Conservation (phyloP, 1,140 invertebrate species). For the Lepidurus couesii region DNA sequence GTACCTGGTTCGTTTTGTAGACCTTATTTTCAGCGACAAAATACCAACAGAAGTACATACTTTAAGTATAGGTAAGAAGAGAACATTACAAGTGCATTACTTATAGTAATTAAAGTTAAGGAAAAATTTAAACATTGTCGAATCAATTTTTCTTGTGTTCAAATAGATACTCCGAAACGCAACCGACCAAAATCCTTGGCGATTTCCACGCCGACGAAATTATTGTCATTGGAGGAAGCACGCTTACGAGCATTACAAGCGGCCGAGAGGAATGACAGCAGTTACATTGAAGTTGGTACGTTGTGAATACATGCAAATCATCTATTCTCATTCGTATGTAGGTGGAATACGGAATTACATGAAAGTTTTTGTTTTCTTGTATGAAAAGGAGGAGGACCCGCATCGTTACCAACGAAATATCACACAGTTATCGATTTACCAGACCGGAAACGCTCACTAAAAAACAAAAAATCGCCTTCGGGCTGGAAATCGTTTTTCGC, state of each 20-base stretch:
- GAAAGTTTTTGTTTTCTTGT: slow-evolving; percentile 24
- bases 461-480: slow-evolving; percentile 65
- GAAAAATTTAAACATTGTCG: too few species aligned
- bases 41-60: slow-evolving; percentile 15
- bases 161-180: slow-evolving; percentile 47
- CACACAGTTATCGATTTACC: slow-evolving; percentile 90
- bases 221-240: slow-evolving; percentile 82
- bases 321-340: not conserved
- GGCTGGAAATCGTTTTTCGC: slow-evolving; percentile 73
- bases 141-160: not conserved
- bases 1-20: slow-evolving; percentile 65
- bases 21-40: slow-evolving; percentile 33
- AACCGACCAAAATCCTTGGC: slow-evolving; percentile 83
- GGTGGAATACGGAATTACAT: not conserved
- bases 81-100: not conserved
- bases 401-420: slow-evolving; percentile 79
- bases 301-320: slow-evolving; percentile 18
- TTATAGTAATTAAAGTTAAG: not conserved
- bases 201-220: slow-evolving; percentile 79
- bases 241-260: slow-evolving; percentile 49
- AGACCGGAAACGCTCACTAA: slow-evolving; percentile 48
- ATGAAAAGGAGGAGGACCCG: slow-evolving; percentile 64
- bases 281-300: slow-evolving; percentile 82
- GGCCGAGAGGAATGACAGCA: slow-evolving; percentile 56
- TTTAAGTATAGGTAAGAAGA: slow-evolving; percentile 20